A percentile compares a stretch with the other conserved stretches of the same genome.
These are phyloP conservation scores for Amphipyra berbera DNA, from an alignment of 2,888 invertebrate genomes.

Conservation along the genomic window DNA sequence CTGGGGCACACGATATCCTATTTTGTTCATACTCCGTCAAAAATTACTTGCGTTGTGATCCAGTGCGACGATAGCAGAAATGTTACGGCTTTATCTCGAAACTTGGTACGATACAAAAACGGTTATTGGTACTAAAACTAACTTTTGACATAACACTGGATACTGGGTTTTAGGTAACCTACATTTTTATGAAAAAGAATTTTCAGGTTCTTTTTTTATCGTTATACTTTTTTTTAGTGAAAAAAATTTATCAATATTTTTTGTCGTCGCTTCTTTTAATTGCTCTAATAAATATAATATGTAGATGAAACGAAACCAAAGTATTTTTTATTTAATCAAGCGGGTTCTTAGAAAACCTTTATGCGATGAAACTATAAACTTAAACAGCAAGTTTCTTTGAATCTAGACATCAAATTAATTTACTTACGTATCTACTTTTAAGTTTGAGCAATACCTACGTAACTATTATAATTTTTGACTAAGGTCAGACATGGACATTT, in stretches of 20 bases:
- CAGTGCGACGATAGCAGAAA: conserved; percentile 73
- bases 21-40: conserved; percentile 79
- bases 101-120: conserved; percentile 61
- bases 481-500: neutral
- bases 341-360: too few relatives aligned
- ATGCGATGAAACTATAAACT: too few relatives aligned
- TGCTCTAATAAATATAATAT: too few relatives aligned
- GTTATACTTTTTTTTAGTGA: too few relatives aligned
- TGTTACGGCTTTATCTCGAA: conserved; percentile 76
- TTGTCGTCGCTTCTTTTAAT: too few relatives aligned
- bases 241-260: too few relatives aligned
- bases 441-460: too few relatives aligned
- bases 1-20: conserved; percentile 73
- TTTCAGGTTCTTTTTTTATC: neutral
- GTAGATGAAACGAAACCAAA: too few relatives aligned
- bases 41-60: conserved; percentile 77
- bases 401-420: neutral
- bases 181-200: neutral
- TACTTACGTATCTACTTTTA: too few relatives aligned
- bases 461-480: neutral
- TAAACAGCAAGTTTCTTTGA: too few relatives aligned
- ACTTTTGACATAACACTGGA: neutral
- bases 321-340: too few relatives aligned
- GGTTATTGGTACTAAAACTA: conserved; percentile 24
- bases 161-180: neutral